These are phyloP conservation scores for Agraylea sexmaculata DNA, from an alignment of 1,140 invertebrate species.

Conservation along the genomic window DNA sequence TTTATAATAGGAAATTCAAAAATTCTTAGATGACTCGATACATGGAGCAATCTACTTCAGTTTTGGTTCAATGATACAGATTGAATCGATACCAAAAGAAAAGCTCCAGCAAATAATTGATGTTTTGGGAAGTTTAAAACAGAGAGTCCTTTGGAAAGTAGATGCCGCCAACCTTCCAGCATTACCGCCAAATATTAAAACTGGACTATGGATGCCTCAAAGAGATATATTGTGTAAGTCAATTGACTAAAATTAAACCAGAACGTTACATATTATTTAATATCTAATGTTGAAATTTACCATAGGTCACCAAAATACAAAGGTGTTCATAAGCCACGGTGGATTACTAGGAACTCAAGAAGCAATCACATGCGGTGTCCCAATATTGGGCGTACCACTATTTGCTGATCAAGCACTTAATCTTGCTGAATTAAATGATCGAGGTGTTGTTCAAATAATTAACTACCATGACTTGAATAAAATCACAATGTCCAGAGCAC, in stretches of 20 bases:
- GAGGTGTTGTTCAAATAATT: slow-evolving; percentile 30
- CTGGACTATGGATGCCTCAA: slow-evolving; percentile 55
- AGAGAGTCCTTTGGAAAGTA: slow-evolving; percentile 46
- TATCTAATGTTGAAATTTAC: slow-evolving; percentile 9
- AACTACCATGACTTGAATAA: slow-evolving; percentile 27
- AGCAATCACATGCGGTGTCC: slow-evolving; percentile 39
- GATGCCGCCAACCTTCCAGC: slow-evolving; percentile 39
- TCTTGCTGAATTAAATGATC: slow-evolving; percentile 30
- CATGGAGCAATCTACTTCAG: slow-evolving; percentile 57
- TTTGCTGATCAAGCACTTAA: slow-evolving; percentile 49
- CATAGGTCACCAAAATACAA: slow-evolving; percentile 38
- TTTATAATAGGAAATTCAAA: slow-evolving; percentile 37
- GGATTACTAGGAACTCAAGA: slow-evolving; percentile 47
- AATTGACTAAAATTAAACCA: not conserved
- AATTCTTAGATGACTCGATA: slow-evolving; percentile 43
- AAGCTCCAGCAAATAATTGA: slow-evolving; percentile 37
- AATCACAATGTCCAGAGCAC: slow-evolving; percentile 26
- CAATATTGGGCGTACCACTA: slow-evolving; percentile 46
- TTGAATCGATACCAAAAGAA: slow-evolving; percentile 37
- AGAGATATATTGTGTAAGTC: slow-evolving; percentile 48
- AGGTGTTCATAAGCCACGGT: slow-evolving; percentile 47
- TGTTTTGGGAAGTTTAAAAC: slow-evolving; percentile 37
- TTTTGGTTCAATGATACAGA: slow-evolving; percentile 51
- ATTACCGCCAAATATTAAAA: slow-evolving; percentile 47
- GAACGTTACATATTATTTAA: not conserved